Evolutionary conservation across 1,140 invertebrate genomes (phyloP), one percentile per base, ranked within the genome.

Genomic region (Nasonia giraulti): DNA sequence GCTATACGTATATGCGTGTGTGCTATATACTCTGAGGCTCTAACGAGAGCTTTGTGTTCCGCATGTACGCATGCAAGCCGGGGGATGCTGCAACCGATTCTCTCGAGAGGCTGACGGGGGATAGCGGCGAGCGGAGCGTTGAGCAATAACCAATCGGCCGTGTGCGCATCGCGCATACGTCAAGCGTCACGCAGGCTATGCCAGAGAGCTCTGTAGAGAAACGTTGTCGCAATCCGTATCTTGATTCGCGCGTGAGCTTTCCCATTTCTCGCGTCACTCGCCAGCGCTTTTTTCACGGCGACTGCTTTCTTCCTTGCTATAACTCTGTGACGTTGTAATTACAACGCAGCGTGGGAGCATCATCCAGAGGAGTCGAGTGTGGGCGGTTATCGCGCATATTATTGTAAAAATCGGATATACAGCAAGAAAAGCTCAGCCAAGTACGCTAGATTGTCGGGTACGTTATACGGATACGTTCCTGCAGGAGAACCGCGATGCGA

Each of bases 81-180:
- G 14, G 14, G 10, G 14, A 8, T 6, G 17, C 17, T 62, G 31
- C 68, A 33, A 82, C 74, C 80, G 80, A 82, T 74, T 2, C 37
- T 55, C 68, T 69, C 11, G 71, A 27, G 74, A 75, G 82, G 69
- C 83, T 86, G 88, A 89, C 88, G 88, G 85, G n/a, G 47, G 55
- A 44, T 44, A 44, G 33, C 33, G 33, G 33, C 27, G 4, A 44
- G 31, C 55, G 12, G 8, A 76, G 68, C 85, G 83, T 87, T 88
- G 88, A 89, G 87, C 87, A 87, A 89, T 89, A 86, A 88, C 86
- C 87, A 69, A 87, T 87, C 84, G 76, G 33, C 83, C 81, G 86
- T 89, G 47, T 77, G 75, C 73, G 76, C 83, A 69, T 85, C 80
- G 86, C 50, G 69, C 84, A 75, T 69, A 88, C 82, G 85, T 88